A percentile compares a stretch with the other conserved stretches of the same genome.
Evolutionary conservation across 2,888 invertebrate species (phyloP).

Genomic region (Aphelenchoides bicaudatus): DNA sequence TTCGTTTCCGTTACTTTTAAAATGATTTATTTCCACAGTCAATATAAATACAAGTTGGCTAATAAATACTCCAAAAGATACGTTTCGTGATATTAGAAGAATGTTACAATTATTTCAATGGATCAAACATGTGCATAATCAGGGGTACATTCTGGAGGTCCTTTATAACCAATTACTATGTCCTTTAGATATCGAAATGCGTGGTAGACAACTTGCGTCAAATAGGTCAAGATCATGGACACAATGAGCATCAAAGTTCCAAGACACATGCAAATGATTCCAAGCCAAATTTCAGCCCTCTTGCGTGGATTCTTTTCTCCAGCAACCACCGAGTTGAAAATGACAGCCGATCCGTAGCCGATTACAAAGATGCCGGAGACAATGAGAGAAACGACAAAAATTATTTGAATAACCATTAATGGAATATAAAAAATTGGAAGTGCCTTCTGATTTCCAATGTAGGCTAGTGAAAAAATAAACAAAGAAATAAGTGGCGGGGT

Average conservation of each 20-base stretch:
- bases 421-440: not conserved
- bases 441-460: conserved; percentile 2
- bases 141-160: not conserved
- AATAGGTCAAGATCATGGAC: not conserved
- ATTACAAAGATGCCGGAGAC: not conserved
- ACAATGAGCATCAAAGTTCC: not conserved
- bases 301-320: not conserved
- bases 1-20: too few species aligned
- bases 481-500: not conserved
- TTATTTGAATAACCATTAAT: not conserved
- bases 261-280: not conserved
- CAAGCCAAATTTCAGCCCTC: not conserved
- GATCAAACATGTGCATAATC: too few species aligned
- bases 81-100: too few species aligned
- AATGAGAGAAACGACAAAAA: not conserved
- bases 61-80: too few species aligned
- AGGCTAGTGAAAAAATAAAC: not conserved
- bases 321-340: not conserved
- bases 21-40: too few species aligned
- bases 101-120: too few species aligned
- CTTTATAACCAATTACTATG: not conserved
- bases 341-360: not conserved
- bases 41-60: too few species aligned
- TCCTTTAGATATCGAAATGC: not conserved
- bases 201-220: conserved; percentile 1